A percentile compares a stretch with the other conserved stretches of the same genome.
phyloP scores from a whole-genome alignment of 2,797 vertebrate species.

The Liasis olivaceus region DNA sequence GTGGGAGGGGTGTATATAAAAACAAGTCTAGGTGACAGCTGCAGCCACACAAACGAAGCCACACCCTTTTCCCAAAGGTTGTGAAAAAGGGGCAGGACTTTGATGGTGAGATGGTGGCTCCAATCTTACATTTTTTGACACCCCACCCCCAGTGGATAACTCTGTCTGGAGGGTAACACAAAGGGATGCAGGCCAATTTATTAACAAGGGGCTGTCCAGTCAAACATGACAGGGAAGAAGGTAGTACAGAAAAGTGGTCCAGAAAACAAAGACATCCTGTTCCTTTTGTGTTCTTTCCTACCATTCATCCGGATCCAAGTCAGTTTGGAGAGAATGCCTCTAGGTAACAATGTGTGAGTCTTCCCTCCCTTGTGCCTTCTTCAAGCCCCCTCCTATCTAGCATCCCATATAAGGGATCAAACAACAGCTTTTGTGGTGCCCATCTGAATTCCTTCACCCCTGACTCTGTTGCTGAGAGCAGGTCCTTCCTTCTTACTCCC shows the following conservation, averaged over 20 bases:
- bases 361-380: too few relatives aligned
- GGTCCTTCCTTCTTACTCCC: too few relatives aligned
- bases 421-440: too few relatives aligned
- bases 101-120: not conserved
- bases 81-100: not conserved
- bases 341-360: too few relatives aligned
- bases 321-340: too few relatives aligned
- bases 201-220: not conserved
- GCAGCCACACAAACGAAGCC: not conserved
- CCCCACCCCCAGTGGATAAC: not conserved
- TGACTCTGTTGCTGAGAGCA: too few relatives aligned
- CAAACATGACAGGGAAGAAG: not conserved
- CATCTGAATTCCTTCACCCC: too few relatives aligned
- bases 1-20: too few relatives aligned
- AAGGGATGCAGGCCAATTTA: not conserved
- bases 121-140: not conserved
- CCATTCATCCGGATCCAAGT: too few relatives aligned
- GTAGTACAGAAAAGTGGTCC: not conserved
- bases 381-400: too few relatives aligned
- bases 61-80: not conserved
- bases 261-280: not conserved
- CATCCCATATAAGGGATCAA: too few relatives aligned
- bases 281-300: not conserved
- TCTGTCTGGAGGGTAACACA: not conserved
- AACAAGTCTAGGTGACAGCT: too few relatives aligned